Evolutionary conservation across 2,888 invertebrate genomes (phyloP), one percentile per base, ranked within the genome.

Genomic region (Fabriciana adippe): DNA sequence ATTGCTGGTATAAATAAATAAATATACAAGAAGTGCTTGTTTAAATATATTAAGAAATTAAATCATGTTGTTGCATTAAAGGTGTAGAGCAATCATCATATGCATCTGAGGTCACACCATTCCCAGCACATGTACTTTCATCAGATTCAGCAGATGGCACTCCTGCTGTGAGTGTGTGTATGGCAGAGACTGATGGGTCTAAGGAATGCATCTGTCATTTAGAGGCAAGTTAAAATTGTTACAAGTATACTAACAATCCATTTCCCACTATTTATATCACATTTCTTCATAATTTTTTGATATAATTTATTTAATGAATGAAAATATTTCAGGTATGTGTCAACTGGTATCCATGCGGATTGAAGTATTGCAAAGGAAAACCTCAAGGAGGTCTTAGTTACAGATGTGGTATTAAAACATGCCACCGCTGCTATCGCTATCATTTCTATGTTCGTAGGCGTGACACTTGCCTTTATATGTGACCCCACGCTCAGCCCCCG

Each of bases 321-420:
- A 47, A 45, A 48, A 47, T 54, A n/a, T 26, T 64, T 55, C 35
- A 70, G 64, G 65, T 72, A 15, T 70, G 98, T 86, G 96, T 98
- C 64, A 97, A 97, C 64, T 99, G 98, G 98, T 99, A 98, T 88
- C 98, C 99, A 0, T 99, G 98, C 86, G 98, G 97, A 26, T 93
- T 99, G 55, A 98, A 98, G 84, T 99, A 98, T 90, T 99, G 99
- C 90, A 97, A 97, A 80, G 96, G 96, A 55, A 96, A 96, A 85
- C 94, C 95, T 55, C 94, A 94, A 74, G 93, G 93, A 14, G 88
- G 92, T 13, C 83, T 95, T 89, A 93, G 94, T 94, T 98, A 98
- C 91, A 94, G 98, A 64, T 99, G 99, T 85, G 99, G 99, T 73
- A 99, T 99, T 82, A 98, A 98, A 90, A 99, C 99, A 0, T 99